phyloP scores from a whole-genome alignment of 2,113 vertebrate species.

The Lophotis ruficrista region DNA sequence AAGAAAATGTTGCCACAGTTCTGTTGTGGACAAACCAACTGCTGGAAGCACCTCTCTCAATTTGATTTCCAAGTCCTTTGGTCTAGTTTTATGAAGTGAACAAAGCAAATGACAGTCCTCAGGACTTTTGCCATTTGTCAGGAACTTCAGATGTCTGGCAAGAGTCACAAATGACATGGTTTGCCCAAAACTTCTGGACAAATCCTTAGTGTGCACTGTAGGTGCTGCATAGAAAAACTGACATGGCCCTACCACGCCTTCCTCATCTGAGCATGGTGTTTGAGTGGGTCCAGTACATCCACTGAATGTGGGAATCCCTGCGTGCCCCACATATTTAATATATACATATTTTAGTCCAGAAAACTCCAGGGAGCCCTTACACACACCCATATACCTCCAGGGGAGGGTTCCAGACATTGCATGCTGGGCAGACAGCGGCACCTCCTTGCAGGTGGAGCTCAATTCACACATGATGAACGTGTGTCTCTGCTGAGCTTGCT shows the following conservation, averaged over 20 bases:
- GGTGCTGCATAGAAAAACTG: background rate
- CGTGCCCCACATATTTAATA: accelerated
- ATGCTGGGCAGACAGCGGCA: background rate
- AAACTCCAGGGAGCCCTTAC: background rate
- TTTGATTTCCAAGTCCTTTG: background rate
- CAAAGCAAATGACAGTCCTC: background rate
- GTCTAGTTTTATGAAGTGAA: background rate
- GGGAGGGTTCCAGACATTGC: background rate
- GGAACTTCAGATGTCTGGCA: background rate
- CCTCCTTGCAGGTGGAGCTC: background rate
- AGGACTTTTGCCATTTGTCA: background rate
- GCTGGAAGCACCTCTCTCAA: background rate
- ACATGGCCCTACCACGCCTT: background rate
- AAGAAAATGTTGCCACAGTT: background rate
- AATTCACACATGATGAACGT: background rate
- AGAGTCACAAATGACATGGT: background rate
- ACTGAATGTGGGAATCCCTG: background rate
- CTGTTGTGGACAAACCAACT: background rate
- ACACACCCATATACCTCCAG: background rate
- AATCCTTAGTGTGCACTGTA: background rate
- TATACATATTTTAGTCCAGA: background rate
- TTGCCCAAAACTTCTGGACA: background rate
- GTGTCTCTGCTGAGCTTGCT: background rate
- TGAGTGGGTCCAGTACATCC: background rate
- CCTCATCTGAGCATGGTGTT: background rate